These are phyloP conservation scores for Mellivora capensis DNA, from an alignment of 2,113 vertebrate genomes.

Conservation along the genomic window DNA sequence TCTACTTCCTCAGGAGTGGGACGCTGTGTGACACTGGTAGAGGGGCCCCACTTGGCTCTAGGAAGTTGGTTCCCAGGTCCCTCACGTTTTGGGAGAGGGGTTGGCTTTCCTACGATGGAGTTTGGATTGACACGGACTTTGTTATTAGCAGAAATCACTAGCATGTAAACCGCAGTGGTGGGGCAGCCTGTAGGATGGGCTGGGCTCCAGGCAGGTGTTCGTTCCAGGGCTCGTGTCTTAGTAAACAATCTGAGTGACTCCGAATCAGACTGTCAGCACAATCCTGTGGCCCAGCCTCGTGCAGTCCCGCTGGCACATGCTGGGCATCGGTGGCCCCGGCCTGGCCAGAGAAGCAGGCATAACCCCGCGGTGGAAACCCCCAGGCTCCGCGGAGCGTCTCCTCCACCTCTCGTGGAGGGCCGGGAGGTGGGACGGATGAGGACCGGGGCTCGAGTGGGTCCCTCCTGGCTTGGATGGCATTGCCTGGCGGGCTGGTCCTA, in stretches of 20 bases:
- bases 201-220: background rate
- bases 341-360: background rate
- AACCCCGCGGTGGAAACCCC: too few species aligned
- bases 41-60: background rate
- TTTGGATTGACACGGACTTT: background rate
- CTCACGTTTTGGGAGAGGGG: background rate
- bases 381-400: background rate
- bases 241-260: background rate
- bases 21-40: rapidly evolving
- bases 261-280: background rate
- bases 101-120: background rate
- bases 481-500: background rate
- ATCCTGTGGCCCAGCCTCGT: background rate
- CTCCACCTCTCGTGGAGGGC: background rate
- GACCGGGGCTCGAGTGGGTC: background rate
- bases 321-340: background rate
- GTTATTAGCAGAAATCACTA: background rate
- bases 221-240: background rate
- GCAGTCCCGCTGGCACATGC: background rate
- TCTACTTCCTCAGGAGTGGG: background rate
- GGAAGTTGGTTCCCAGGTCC: background rate
- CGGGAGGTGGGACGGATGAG: background rate
- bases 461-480: background rate
- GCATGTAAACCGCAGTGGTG: background rate
- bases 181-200: background rate